phyloP scores from a whole-genome alignment of 1,140 invertebrate genomes.

The Bemisia tabaci region DNA sequence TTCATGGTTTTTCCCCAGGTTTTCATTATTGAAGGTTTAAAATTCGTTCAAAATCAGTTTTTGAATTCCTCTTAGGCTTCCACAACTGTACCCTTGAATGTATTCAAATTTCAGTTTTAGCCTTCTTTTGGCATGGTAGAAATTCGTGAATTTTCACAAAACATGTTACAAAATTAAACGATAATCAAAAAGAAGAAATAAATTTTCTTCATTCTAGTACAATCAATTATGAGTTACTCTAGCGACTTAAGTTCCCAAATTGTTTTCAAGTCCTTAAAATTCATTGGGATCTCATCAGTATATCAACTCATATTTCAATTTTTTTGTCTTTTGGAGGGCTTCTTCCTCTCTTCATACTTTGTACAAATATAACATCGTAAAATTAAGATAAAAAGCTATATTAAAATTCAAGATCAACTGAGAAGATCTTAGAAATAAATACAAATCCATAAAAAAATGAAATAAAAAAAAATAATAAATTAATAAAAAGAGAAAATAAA shows the following conservation, averaged over 20 bases:
- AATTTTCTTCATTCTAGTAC: not conserved
- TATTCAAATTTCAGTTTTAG: not conserved
- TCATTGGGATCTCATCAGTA: no score
- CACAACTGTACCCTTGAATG: not conserved
- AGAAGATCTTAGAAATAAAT: not conserved
- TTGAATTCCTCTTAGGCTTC: not conserved
- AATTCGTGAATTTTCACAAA: not conserved
- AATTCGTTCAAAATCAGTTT: no score
- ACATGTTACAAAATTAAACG: not conserved
- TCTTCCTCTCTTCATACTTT: not conserved
- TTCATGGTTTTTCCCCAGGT: no score
- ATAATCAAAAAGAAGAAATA: not conserved
- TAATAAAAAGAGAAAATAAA: conserved; percentile 1
- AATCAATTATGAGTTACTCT: not conserved
- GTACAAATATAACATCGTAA: not conserved
- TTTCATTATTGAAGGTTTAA: not conserved
- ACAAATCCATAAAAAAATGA: not conserved
- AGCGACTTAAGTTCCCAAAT: not conserved
- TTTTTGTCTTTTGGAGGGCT: not conserved
- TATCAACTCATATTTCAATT: not conserved
- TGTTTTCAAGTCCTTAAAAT: not conserved
- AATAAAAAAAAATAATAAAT: not conserved
- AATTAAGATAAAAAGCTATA: not conserved
- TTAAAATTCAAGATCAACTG: not conserved
- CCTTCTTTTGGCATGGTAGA: not conserved